A percentile compares a stretch with the other conserved stretches of the same genome.
Evolutionary conservation across 1,140 invertebrate species (phyloP).

Genomic region (Anastrepha ludens): DNA sequence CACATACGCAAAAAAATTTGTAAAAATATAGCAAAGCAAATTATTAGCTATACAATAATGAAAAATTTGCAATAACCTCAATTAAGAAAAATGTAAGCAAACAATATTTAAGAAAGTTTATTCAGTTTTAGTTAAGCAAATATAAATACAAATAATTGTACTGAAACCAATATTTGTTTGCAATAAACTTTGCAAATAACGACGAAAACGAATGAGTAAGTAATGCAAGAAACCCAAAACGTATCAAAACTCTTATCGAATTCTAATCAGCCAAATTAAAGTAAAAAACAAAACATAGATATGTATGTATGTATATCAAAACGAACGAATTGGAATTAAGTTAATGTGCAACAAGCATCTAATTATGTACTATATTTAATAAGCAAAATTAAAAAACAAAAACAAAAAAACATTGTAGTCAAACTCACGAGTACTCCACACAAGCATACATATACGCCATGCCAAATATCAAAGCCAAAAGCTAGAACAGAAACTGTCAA

Average conservation of each 20-base stretch:
- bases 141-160: background rate
- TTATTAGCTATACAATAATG: too few species aligned
- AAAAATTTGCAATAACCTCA: too few species aligned
- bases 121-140: too few species aligned
- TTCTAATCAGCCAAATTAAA: conserved; percentile 12
- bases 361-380: background rate
- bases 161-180: background rate
- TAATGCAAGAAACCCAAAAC: background rate
- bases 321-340: background rate
- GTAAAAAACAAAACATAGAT: background rate
- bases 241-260: conserved; percentile 25
- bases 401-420: background rate
- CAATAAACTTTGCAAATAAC: background rate
- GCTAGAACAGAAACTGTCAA: conserved; percentile 5
- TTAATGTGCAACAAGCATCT: background rate
- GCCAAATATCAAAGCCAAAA: conserved; percentile 39
- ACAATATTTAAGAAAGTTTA: too few species aligned
- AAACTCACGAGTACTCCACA: background rate
- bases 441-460: background rate
- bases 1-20: too few species aligned
- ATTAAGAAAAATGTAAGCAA: too few species aligned
- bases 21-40: too few species aligned
- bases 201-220: background rate
- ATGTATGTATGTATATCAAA: background rate
- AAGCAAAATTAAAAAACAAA: background rate